phyloP scores from a whole-genome alignment of 2,113 vertebrate genomes.

The Bucco capensis region DNA sequence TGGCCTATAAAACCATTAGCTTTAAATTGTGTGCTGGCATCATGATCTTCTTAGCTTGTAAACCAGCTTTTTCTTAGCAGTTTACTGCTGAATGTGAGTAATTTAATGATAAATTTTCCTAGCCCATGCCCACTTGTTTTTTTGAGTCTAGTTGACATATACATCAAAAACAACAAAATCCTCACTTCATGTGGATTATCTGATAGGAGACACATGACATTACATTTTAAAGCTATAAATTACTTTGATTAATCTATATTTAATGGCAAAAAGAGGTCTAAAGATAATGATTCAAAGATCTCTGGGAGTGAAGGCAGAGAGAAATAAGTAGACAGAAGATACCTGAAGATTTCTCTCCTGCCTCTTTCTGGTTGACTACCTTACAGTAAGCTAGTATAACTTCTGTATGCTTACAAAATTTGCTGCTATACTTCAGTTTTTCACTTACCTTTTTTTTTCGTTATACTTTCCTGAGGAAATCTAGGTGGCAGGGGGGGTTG shows the following conservation, averaged over 20 bases:
- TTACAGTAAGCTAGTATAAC: not conserved
- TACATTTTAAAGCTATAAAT: not conserved
- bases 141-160: not conserved
- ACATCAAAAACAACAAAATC: not conserved
- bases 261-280: not conserved
- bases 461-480: not conserved
- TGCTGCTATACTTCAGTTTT: not conserved
- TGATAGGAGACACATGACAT: not conserved
- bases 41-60: slow-evolving; percentile 68
- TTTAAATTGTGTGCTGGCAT: slow-evolving; percentile 66
- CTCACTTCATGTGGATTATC: not conserved
- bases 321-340: not conserved
- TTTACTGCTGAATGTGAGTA: slow-evolving; percentile 26
- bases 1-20: slow-evolving; percentile 71
- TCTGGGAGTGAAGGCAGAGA: not conserved
- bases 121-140: not conserved
- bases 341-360: not conserved
- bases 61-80: slow-evolving; percentile 63
- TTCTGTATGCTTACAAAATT: not conserved
- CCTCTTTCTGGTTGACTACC: not conserved
- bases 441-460: accelerated
- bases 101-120: slow-evolving; percentile 38
- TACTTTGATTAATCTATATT: not conserved
- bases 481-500: too few relatives aligned
- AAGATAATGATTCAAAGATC: not conserved